Conservation (phyloP, 2,888 invertebrate species). For the Hesperia comma region DNA sequence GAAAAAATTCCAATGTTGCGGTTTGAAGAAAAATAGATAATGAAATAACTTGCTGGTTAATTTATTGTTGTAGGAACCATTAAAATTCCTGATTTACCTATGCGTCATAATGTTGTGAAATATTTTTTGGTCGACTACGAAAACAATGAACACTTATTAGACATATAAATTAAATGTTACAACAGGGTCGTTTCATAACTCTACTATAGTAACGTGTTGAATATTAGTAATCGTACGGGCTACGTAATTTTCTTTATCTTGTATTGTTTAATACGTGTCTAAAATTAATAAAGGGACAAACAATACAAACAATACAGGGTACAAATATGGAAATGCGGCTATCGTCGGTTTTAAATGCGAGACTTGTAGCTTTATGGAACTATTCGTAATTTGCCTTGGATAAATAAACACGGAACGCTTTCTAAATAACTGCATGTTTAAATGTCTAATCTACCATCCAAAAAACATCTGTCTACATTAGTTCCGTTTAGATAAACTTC, state of each 20-base stretch:
- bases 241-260: conserved; percentile 13
- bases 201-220: background rate
- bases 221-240: no score
- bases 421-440: conserved; percentile 1
- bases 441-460: background rate
- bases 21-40: background rate
- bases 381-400: no score
- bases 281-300: background rate
- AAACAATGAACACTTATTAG: no score
- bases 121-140: no score
- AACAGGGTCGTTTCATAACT: background rate
- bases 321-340: background rate
- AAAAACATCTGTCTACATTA: conserved; percentile 1
- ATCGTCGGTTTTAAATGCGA: background rate
- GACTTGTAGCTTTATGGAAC: no score
- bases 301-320: no score
- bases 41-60: background rate
- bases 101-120: no score
- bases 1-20: conserved; percentile 27
- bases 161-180: background rate
- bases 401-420: background rate
- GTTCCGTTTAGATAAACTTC: conserved; percentile 1
- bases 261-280: conserved; percentile 4
- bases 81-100: background rate
- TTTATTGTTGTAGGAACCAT: conserved; percentile 1